Base-by-base conservation (phyloP, 2,797 vertebrate genomes). In the Masticophis lateralis region DNA sequence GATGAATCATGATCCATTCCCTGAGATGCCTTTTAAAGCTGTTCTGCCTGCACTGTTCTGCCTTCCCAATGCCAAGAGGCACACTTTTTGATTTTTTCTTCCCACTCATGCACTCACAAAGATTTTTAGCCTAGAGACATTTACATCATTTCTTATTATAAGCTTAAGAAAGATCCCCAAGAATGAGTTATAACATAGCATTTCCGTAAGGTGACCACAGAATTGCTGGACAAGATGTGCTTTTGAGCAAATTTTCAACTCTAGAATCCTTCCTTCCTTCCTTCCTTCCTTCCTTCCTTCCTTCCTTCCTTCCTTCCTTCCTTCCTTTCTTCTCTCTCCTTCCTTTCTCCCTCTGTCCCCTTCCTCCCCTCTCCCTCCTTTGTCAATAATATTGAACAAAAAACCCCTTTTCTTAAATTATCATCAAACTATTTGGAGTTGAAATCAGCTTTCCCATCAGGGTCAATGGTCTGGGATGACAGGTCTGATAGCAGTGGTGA, bases 321-420 rank as follows among this genome's bases (percentile, higher is more conserved):
- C 25, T 63, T 11, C 2, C 8, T 61, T 6, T 16, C 16, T 5
- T 10, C 22, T 60, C 0, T 6, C 2, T 61, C 25, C 22, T 8
- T 10, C 18, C 7, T 59, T 1, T 18, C 5, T 57, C 5, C 0
- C 18, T 20, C 57, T 0, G 0, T 6, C 18, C 4, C 56, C 4
- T 20, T 53, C 9, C 12, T 13, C 55, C 13, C 55, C 55, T 12
- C 55, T 63, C 27, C 10, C 61, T 63, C 63, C 11, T 13, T 66
- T 16, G 63, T 69, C n/a, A 69, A 66, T 87, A 32, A 88, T 32
- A 20, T 2, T 55, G 86, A 55, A 16, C 16, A 14, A 27, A 32
- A 20, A 32, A 10, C 0, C 25, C 25, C 1, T 74, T 79, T 79
- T 22, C 74, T 79, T 43, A 43, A 43, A 79, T 79, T 79, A 79